A percentile compares a stretch with the other conserved stretches of the same genome.
Evolutionary conservation across 2,888 invertebrate species (phyloP).

Genomic region (Drosophila nigritarsus): DNA sequence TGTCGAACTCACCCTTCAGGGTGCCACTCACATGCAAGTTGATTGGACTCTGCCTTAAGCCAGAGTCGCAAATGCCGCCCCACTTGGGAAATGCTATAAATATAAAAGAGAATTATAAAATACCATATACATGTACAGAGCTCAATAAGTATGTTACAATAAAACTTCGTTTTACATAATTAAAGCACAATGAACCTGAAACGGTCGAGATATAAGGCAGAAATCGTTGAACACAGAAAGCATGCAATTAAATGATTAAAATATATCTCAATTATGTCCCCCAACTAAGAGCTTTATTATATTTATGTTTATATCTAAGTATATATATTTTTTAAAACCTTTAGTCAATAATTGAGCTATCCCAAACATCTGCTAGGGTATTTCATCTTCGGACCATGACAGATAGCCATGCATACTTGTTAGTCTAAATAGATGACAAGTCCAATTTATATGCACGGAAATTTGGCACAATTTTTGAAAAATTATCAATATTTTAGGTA

Average conservation of each 20-base stretch:
- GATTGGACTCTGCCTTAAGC: constrained; percentile 91
- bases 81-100: constrained; percentile 86
- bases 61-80: constrained; percentile 88
- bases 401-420: background rate
- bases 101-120: background rate
- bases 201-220: background rate
- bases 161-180: background rate
- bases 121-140: too few relatives aligned
- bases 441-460: background rate
- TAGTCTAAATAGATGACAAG: background rate
- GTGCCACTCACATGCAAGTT: constrained; percentile 88
- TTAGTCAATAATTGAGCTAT: background rate
- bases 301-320: background rate
- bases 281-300: background rate
- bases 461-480: background rate
- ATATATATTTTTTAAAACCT: background rate
- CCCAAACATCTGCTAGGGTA: background rate
- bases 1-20: constrained; percentile 84
- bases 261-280: background rate
- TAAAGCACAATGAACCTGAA: background rate
- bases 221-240: background rate
- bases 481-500: background rate
- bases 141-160: background rate
- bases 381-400: background rate
- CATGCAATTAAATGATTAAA: background rate